Evolutionary conservation across 2,797 vertebrate genomes (phyloP), one percentile per base, ranked within the genome.

Genomic region (Denticeps clupeoides): DNA sequence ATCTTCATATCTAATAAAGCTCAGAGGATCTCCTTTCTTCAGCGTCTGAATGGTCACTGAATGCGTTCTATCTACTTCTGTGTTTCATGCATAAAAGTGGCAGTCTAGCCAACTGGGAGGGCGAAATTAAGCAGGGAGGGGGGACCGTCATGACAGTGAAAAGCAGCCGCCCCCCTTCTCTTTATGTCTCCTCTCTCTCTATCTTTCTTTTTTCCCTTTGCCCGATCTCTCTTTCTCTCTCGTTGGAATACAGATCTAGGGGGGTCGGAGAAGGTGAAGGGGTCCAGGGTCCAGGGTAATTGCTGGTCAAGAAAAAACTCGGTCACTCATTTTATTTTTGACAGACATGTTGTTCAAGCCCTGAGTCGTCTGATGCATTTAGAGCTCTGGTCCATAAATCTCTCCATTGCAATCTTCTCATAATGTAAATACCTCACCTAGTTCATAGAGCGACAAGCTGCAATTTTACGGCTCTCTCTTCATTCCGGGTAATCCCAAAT

Each of bases 1-100:
- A 97, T 98, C 94, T 98, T 98, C 93, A 98, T 98, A 97, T 98
- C 91, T 97, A 98, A 98, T 98, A 97, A 98, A 97, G 90, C 93
- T 97, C 90, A 86, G 91, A 96, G 91, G 92, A 89, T 90, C 88
- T 88, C 89, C 85, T 94, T 98, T 98, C 91, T 98, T 95, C 87
- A 85, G 86, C 72, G 80, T 89, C 90, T 96, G 91, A 97, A 97
- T 92, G 89, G 88, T 85, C 84, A 74, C 82, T 91, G 93, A 98
- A 98, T 90, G 94, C 91, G 93, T 98, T 97, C 93, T 97, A 94
- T 97, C 90, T 91, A 86, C 85, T 83, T 89, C 90, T 92, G 83
- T 97, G 94, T 97, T 97, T 98, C 93, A 94, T 95, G 89, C 89
- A 92, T 90, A 93, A 92, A 96, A 97, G 89, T 90, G 87, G 71